Conservation (phyloP, 2,797 vertebrate species). For the Numenius phaeopus region DNA sequence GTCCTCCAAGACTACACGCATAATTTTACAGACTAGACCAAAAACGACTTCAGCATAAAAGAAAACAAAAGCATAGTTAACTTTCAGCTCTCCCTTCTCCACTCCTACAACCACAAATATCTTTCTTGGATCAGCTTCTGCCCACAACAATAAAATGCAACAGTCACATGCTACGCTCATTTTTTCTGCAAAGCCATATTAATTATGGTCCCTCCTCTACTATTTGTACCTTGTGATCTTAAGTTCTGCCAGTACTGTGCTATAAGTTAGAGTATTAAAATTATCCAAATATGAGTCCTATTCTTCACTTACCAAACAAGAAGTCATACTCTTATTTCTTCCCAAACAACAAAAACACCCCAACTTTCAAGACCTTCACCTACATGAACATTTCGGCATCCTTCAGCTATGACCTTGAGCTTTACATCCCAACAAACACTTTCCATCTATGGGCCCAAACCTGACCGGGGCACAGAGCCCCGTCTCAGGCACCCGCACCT, state of each 20-base stretch:
- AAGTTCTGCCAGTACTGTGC: not conserved
- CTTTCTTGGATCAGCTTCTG: constrained; percentile 19
- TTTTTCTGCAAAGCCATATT: not conserved
- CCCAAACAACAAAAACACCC: not conserved
- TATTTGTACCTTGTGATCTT: not conserved
- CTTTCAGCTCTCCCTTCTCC: constrained; percentile 1
- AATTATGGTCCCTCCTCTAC: not conserved
- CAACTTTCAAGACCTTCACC: not conserved
- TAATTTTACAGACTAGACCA: not conserved
- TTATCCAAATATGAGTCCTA: not conserved
- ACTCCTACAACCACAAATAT: constrained; percentile 7
- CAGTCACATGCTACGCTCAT: not conserved
- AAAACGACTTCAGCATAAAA: not conserved
- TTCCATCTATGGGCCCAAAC: not conserved
- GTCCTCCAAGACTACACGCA: not conserved
- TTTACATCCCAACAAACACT: not conserved
- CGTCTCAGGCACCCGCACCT: not conserved
- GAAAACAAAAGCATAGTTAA: constrained; percentile 3
- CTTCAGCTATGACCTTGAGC: not conserved
- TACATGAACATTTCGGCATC: not conserved
- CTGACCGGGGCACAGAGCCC: not conserved
- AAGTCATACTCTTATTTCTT: not conserved
- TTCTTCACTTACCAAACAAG: not conserved
- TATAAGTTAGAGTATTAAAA: not conserved
- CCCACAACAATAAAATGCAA: constrained; percentile 7